Evolutionary conservation across 2,113 vertebrate genomes (phyloP).

Genomic region (Merops nubicus): DNA sequence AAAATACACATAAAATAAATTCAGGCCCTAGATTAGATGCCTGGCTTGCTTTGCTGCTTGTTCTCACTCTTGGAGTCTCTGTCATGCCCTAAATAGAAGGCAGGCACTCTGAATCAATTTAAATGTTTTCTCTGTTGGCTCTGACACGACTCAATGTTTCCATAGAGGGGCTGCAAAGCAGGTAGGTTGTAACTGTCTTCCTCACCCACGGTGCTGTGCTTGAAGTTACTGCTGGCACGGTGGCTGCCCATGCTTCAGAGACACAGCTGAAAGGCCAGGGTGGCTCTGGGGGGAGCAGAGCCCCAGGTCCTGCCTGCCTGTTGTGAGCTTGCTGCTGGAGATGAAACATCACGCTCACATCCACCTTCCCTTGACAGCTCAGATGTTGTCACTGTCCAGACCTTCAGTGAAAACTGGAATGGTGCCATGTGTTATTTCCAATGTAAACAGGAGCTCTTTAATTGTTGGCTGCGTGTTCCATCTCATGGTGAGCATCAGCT

Average conservation of each 20-base stretch:
- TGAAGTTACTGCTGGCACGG: background rate
- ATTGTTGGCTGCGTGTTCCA: background rate
- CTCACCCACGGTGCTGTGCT: background rate
- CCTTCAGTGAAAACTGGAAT: background rate
- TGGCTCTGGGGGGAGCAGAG: rapidly evolving
- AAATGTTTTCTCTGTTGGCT: conserved; percentile 23
- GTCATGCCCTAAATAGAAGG: conserved; percentile 16
- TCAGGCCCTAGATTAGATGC: background rate
- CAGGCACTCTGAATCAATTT: conserved; percentile 15
- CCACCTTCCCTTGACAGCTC: background rate
- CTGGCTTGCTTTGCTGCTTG: background rate
- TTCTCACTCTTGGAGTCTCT: background rate
- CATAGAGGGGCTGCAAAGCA: background rate
- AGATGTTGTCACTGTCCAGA: background rate
- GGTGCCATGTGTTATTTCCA: background rate
- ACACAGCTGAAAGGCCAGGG: background rate
- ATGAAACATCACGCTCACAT: background rate
- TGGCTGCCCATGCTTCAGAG: background rate
- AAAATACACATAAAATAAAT: conserved; percentile 42
- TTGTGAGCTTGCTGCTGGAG: background rate
- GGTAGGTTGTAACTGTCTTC: background rate
- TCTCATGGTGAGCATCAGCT: background rate
- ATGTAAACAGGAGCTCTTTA: background rate
- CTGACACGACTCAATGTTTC: background rate
- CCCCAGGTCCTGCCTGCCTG: background rate